Percentiles rank a stretch among this genome's conserved stretches.
Conservation (phyloP, 1,140 invertebrate species). For the Saxidomus purpurata region DNA sequence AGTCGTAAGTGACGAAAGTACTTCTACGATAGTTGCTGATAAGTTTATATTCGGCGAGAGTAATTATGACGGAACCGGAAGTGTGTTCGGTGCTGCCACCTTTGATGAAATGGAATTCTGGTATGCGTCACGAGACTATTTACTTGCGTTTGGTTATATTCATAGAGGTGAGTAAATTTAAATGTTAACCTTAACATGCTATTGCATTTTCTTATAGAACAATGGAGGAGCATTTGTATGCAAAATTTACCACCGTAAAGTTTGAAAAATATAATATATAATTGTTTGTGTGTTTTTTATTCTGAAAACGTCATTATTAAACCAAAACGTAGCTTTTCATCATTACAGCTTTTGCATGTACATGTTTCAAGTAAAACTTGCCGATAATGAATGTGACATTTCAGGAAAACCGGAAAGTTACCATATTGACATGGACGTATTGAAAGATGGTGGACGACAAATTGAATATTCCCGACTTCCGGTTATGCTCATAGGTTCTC, state of each 20-base stretch:
- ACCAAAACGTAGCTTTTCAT: too few relatives aligned
- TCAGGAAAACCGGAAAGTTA: constrained; percentile 79
- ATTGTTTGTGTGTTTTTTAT: too few relatives aligned
- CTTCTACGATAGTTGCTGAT: not conserved
- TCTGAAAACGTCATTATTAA: too few relatives aligned
- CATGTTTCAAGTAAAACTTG: too few relatives aligned
- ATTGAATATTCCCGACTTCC: constrained; percentile 73
- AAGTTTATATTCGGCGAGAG: constrained; percentile 78
- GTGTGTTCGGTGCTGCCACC: constrained; percentile 75
- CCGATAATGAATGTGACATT: too few relatives aligned
- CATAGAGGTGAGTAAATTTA: constrained; percentile 83
- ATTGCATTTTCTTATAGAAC: too few relatives aligned
- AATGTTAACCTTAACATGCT: too few relatives aligned
- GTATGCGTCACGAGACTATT: constrained; percentile 83
- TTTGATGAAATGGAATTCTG: constrained; percentile 84
- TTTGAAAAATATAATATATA: too few relatives aligned
- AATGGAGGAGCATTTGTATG: too few relatives aligned
- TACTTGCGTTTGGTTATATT: constrained; percentile 82
- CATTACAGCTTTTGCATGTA: too few relatives aligned
- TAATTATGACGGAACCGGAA: constrained; percentile 70
- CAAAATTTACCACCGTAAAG: too few relatives aligned
- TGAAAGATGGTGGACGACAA: constrained; percentile 63
- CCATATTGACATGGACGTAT: constrained; percentile 81
- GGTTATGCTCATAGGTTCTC: constrained; percentile 72
- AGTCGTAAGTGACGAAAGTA: too few relatives aligned